Conservation (phyloP, 2,888 invertebrate genomes). For the Acleris cristana region DNA sequence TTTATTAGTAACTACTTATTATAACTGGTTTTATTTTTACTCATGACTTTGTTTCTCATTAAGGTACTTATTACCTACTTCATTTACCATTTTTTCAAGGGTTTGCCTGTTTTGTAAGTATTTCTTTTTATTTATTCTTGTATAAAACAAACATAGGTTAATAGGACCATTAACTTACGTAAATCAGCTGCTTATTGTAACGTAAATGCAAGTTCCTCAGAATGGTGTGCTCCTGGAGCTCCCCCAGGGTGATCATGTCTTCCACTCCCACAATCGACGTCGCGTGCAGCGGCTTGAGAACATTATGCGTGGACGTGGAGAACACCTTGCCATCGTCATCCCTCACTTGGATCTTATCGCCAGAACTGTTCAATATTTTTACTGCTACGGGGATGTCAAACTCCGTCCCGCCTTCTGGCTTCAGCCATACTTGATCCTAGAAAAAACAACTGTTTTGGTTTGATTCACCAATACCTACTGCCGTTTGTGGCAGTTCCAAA, state of each 20-base stretch:
- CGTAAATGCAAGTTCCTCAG: conserved; percentile 94
- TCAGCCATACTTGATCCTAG: conserved; percentile 94
- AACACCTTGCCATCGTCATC: conserved; percentile 93
- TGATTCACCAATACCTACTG: not conserved
- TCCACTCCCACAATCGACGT: conserved; percentile 93
- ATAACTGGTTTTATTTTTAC: no score
- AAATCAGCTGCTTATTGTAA: conserved; percentile 94
- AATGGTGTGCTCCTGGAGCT: conserved; percentile 97
- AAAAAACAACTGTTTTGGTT: not conserved
- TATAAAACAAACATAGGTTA: no score
- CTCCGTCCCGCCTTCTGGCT: conserved; percentile 87
- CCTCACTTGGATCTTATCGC: conserved; percentile 89
- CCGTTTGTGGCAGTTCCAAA: not conserved
- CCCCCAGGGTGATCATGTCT: conserved; percentile 97
- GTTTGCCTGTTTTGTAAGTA: no score
- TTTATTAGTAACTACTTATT: no score
- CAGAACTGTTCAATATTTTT: conserved; percentile 90
- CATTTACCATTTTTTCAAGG: no score
- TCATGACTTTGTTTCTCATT: no score
- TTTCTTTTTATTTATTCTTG: no score
- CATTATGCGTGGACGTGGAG: conserved; percentile 83
- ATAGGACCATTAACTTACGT: conserved; percentile 86
- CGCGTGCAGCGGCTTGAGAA: conserved; percentile 89
- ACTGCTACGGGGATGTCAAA: conserved; percentile 95
- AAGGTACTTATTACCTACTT: no score